A percentile compares a stretch with the other conserved stretches of the same genome.
These are phyloP conservation scores for Palloptera scutellata DNA, from an alignment of 2,888 invertebrate genomes.

Conservation along the genomic window DNA sequence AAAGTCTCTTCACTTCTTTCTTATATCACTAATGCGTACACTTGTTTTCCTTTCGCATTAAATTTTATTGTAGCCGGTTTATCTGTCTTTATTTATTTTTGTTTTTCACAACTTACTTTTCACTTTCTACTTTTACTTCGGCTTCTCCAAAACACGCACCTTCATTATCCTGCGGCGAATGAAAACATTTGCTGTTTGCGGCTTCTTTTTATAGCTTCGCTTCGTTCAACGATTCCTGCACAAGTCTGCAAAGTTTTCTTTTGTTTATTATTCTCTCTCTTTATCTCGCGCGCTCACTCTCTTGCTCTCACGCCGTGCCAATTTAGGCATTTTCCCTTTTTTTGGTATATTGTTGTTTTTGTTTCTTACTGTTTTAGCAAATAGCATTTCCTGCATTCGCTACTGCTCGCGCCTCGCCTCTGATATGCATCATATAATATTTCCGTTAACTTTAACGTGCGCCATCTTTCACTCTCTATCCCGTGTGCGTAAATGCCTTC, in stretches of 20 bases:
- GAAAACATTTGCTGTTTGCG: slow-evolving; percentile 52
- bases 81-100: slow-evolving; percentile 27
- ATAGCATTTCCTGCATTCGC: slow-evolving; percentile 9
- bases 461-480: no score
- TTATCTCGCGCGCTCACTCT: neutral
- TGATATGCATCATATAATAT: no score
- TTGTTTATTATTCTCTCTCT: slow-evolving; percentile 10
- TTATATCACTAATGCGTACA: neutral
- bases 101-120: slow-evolving; percentile 5
- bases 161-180: slow-evolving; percentile 54
- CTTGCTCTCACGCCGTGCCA: neutral
- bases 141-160: slow-evolving; percentile 31
- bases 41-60: neutral
- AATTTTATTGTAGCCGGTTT: slow-evolving; percentile 50
- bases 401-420: neutral
- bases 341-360: neutral
- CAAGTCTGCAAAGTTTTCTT: slow-evolving; percentile 26
- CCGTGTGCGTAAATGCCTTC: no score
- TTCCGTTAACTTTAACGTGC: no score
- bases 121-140: neutral
- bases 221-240: slow-evolving; percentile 38
- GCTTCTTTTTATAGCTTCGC: slow-evolving; percentile 58
- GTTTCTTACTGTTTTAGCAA: neutral
- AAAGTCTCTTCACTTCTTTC: neutral
- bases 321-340: neutral